Evolutionary conservation across 2,888 invertebrate species (phyloP).

Genomic region (Caenorhabditis sp.): DNA sequence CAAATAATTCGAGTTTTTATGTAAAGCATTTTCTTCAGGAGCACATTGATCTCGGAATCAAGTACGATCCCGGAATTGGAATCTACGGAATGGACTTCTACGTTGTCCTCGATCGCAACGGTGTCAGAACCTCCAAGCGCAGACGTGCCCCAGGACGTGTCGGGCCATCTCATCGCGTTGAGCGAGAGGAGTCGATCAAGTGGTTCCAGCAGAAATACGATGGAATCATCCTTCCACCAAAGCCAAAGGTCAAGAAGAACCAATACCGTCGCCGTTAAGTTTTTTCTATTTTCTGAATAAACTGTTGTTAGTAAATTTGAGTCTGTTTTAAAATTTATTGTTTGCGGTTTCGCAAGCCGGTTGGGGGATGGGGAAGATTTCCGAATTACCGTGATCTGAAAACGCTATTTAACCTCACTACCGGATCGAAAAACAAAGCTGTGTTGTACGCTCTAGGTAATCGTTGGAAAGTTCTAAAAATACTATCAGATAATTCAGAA

Average conservation of each 20-base stretch:
- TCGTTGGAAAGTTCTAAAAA: too few relatives aligned
- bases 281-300: conserved; percentile 62
- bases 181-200: conserved; percentile 99
- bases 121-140: conserved; percentile 96
- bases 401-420: too few relatives aligned
- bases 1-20: background rate
- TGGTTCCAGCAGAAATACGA: conserved; percentile 99
- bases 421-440: too few relatives aligned
- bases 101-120: conserved; percentile 97
- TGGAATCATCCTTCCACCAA: conserved; percentile 95
- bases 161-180: conserved; percentile 94
- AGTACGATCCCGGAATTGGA: conserved; percentile 98
- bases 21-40: conserved; percentile 86
- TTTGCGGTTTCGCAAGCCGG: too few relatives aligned
- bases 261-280: conserved; percentile 65
- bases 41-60: conserved; percentile 99
- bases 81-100: conserved; percentile 99
- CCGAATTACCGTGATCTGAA: too few relatives aligned
- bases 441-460: too few relatives aligned
- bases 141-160: conserved; percentile 94
- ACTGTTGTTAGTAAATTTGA: conserved; percentile 56
- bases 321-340: too few relatives aligned
- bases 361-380: too few relatives aligned
- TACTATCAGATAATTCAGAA: background rate
- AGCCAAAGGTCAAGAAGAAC: conserved; percentile 84